A percentile compares a stretch with the other conserved stretches of the same genome.
These are phyloP conservation scores for Tympanoctomys barrerae DNA, from an alignment of 2,797 vertebrate species.

Conservation along the genomic window DNA sequence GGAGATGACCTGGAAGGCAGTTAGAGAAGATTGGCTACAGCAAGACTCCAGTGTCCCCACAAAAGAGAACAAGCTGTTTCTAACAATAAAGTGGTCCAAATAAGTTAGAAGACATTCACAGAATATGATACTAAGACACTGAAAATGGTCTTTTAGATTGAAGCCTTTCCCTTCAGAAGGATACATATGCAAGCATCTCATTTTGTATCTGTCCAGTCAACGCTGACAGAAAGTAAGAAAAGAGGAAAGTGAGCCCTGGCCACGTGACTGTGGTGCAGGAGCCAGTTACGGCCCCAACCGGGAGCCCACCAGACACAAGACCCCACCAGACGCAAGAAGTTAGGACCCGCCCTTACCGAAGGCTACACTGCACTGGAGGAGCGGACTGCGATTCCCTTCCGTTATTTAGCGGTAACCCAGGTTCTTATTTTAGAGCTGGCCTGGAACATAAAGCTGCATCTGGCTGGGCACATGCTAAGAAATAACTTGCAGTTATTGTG, in stretches of 20 bases:
- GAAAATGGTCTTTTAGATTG: not conserved
- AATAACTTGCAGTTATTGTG: not conserved
- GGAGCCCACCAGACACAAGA: not conserved
- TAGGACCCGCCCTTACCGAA: not conserved
- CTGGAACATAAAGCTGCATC: not conserved
- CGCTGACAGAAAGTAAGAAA: not conserved
- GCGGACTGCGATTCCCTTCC: not conserved
- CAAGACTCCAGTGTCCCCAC: not conserved
- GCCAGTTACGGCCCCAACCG: too few species aligned
- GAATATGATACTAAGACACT: not conserved
- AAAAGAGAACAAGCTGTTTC: not conserved
- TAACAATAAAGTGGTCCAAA: not conserved
- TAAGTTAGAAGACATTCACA: not conserved
- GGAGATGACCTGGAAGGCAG: not conserved
- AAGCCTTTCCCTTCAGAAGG: not conserved
- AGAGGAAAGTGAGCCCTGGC: not conserved
- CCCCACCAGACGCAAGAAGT: not conserved
- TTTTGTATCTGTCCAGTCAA: not conserved
- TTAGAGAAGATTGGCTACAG: not conserved
- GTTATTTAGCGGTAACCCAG: not conserved
- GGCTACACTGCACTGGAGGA: not conserved
- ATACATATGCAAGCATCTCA: not conserved
- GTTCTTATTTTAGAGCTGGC: not conserved
- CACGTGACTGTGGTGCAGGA: too few species aligned
- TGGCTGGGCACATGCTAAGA: not conserved